These are phyloP conservation scores for Colinus virginianus DNA, from an alignment of 2,113 vertebrate genomes.

Conservation along the genomic window DNA sequence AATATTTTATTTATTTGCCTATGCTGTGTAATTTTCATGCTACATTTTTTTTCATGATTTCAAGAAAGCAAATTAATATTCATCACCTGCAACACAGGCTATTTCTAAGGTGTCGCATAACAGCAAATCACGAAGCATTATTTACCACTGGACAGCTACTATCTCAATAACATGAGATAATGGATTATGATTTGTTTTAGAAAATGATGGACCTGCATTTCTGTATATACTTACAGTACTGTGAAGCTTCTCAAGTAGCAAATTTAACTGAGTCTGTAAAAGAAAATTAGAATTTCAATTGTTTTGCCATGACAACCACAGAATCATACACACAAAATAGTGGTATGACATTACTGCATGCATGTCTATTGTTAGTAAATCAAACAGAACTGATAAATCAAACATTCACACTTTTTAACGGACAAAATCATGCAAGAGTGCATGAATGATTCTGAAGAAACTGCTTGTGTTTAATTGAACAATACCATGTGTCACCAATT, in stretches of 20 bases:
- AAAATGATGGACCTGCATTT: neutral
- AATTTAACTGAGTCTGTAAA: constrained; percentile 93
- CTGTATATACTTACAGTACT: constrained; percentile 89
- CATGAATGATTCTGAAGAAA: constrained; percentile 28
- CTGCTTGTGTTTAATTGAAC: neutral
- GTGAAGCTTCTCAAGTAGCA: constrained; percentile 95
- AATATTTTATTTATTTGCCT: neutral
- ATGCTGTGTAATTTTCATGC: neutral
- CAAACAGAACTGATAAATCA: neutral
- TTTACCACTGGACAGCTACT: neutral
- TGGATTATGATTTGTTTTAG: neutral
- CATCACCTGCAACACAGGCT: neutral
- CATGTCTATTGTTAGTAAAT: constrained; percentile 10
- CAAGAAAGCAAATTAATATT: neutral
- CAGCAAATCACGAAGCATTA: neutral
- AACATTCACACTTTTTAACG: neutral
- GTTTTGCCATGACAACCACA: neutral
- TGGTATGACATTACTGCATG: neutral
- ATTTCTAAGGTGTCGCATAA: neutral
- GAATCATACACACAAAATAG: neutral
- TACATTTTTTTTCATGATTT: neutral
- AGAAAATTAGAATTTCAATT: constrained; percentile 37
- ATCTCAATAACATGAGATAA: neutral
- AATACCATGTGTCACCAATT: neutral
- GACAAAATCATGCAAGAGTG: constrained; percentile 56